These are phyloP conservation scores for Podarcis raffonei DNA, from an alignment of 2,113 vertebrate species.

Conservation along the genomic window DNA sequence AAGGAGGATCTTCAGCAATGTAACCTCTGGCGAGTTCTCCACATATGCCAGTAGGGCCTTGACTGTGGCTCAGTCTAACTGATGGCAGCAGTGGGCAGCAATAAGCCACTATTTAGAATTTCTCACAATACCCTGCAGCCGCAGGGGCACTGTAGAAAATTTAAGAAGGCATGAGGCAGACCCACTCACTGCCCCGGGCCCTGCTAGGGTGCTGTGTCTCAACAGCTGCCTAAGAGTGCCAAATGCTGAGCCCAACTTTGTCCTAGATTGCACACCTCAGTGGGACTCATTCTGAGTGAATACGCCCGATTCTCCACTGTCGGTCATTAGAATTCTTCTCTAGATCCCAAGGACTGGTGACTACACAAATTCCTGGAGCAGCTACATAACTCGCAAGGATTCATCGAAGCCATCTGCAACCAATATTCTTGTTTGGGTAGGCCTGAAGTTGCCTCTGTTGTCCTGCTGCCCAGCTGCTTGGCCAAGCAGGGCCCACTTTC, in stretches of 20 bases:
- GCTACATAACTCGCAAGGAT: too few species aligned
- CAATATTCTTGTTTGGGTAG: slow-evolving; percentile 47
- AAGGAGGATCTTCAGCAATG: too few species aligned
- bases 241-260: background rate
- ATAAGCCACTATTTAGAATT: background rate
- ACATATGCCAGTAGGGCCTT: too few species aligned
- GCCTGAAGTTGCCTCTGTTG: slow-evolving; percentile 27
- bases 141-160: background rate
- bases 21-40: background rate
- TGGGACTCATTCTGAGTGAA: background rate
- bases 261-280: background rate
- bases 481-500: slow-evolving; percentile 25
- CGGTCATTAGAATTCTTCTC: background rate
- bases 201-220: background rate
- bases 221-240: too few species aligned
- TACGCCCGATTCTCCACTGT: background rate
- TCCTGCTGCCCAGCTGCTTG: slow-evolving; percentile 10
- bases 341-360: background rate
- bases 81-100: background rate
- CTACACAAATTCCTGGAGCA: background rate
- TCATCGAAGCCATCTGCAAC: background rate
- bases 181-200: background rate
- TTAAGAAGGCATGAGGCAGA: background rate
- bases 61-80: background rate
- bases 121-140: background rate